Conservation (phyloP, 92 coral and sea anemone genomes). For the Ricordea florida region DNA sequence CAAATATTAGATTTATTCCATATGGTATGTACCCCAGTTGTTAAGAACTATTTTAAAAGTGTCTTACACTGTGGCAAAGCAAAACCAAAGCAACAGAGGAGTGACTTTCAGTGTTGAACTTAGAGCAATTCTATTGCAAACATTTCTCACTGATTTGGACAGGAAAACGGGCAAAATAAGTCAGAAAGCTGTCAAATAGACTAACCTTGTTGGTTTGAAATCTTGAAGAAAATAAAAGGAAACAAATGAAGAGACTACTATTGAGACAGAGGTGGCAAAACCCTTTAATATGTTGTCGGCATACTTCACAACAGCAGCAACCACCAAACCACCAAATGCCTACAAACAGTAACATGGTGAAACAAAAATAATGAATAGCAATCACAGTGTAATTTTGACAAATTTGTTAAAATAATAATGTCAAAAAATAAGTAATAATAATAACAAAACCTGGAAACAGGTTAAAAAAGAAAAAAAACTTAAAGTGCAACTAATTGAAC, state of each 20-base stretch:
- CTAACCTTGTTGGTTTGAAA: slow-evolving; percentile 85
- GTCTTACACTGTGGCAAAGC: too few relatives aligned
- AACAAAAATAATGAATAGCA: not conserved
- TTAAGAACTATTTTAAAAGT: too few relatives aligned
- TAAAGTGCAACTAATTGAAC: too few relatives aligned
- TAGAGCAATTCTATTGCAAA: not conserved
- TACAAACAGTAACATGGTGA: not conserved
- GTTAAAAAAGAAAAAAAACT: too few relatives aligned
- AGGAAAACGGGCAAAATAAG: too few relatives aligned
- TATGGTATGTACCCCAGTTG: too few relatives aligned
- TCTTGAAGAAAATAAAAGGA: slow-evolving; percentile 87
- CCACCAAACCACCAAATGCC: slow-evolving; percentile 98
- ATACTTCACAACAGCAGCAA: slow-evolving; percentile 98
- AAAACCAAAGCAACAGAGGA: too few relatives aligned
- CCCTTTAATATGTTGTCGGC: slow-evolving; percentile 99
- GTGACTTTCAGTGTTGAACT: not conserved
- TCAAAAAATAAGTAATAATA: too few relatives aligned
- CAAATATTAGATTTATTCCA: too few relatives aligned
- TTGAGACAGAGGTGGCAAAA: slow-evolving; percentile 95
- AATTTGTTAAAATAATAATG: too few relatives aligned
- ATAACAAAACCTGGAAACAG: too few relatives aligned
- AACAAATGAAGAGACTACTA: slow-evolving; percentile 85
- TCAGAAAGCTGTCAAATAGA: not conserved
- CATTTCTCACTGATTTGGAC: not conserved
- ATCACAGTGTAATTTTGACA: too few relatives aligned